Evolutionary conservation across 2,113 vertebrate genomes (phyloP).

Genomic region (Patagioenas fasciata): DNA sequence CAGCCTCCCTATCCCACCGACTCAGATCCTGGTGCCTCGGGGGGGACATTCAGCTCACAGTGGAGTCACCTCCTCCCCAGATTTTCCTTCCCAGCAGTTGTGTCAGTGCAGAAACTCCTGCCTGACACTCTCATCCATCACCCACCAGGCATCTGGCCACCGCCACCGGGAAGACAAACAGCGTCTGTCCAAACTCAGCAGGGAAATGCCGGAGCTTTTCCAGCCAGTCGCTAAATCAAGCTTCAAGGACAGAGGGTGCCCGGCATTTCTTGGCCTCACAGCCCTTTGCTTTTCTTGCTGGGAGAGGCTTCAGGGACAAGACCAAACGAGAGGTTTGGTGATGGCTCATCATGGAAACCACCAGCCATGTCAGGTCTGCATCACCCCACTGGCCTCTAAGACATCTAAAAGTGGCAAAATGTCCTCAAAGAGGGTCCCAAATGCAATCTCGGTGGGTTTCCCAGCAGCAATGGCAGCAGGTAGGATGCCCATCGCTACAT

Average conservation of each 20-base stretch:
- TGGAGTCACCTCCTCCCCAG: background rate
- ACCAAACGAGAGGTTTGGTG: background rate
- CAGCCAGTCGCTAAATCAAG: background rate
- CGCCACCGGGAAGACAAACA: background rate
- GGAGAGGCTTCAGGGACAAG: background rate
- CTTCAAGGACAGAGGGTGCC: background rate
- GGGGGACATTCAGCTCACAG: background rate
- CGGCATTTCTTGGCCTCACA: fast-evolving
- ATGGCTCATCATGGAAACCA: background rate
- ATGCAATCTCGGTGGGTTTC: background rate
- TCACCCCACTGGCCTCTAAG: background rate
- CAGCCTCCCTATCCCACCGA: background rate
- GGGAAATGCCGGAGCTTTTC: background rate
- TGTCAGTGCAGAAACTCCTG: background rate
- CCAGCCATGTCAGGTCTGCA: background rate
- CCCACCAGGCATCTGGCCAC: background rate
- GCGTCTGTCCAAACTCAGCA: background rate
- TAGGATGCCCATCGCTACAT: background rate
- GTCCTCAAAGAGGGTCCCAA: background rate
- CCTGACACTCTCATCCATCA: background rate
- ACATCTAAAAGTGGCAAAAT: background rate
- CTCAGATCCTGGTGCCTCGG: background rate
- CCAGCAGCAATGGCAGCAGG: background rate
- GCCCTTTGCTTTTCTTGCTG: background rate
- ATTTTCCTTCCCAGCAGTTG: background rate